A percentile compares a stretch with the other conserved stretches of the same genome.
Conservation (phyloP, 2,113 vertebrate species). For the Austrofundulus limnaeus region DNA sequence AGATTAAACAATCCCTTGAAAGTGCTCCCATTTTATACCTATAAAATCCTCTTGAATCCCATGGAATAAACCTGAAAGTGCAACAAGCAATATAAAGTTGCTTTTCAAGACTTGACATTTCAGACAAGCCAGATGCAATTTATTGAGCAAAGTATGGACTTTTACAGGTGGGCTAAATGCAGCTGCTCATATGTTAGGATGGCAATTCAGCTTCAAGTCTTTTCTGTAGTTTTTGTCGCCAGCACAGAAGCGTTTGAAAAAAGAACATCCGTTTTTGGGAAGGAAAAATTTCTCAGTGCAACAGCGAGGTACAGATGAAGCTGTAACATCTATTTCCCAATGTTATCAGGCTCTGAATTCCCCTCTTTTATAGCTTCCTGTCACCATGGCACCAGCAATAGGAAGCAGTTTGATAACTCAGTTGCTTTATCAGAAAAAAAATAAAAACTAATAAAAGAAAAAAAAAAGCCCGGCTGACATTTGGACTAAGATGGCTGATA, state of each 20-base stretch:
- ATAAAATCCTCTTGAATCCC: constrained; percentile 30
- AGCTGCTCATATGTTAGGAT: background rate
- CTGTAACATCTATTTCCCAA: constrained; percentile 39
- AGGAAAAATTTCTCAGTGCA: constrained; percentile 32
- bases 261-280: background rate
- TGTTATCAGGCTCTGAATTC: constrained; percentile 52
- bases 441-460: no score
- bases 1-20: constrained; percentile 18
- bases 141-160: background rate
- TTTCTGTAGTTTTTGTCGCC: background rate
- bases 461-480: constrained; percentile 54
- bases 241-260: constrained; percentile 3
- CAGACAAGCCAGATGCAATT: background rate
- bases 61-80: constrained; percentile 1
- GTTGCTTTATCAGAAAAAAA: constrained; percentile 48
- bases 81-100: background rate
- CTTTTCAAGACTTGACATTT: constrained; percentile 18
- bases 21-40: background rate
- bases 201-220: background rate
- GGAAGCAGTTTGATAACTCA: constrained; percentile 63
- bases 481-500: constrained; percentile 63
- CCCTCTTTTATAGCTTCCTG: constrained; percentile 45
- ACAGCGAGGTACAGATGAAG: constrained; percentile 8
- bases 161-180: background rate
- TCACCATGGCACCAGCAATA: constrained; percentile 66